Conservation (phyloP, 1,140 invertebrate genomes). For the Episyrphus balteatus region DNA sequence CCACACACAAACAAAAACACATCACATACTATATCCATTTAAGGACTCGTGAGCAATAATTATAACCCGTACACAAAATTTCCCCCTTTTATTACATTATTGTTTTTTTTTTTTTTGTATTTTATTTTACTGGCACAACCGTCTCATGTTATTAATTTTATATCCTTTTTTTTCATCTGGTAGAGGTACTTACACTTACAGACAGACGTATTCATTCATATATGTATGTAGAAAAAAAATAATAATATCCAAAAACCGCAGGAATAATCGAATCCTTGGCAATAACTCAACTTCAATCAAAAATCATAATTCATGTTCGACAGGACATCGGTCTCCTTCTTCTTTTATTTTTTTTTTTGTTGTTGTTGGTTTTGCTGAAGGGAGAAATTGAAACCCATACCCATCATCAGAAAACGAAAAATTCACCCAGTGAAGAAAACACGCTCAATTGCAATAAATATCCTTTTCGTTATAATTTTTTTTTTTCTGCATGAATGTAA, state of each 20-base stretch:
- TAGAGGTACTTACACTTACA: neutral
- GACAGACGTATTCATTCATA: neutral
- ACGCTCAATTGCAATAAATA: slow-evolving; percentile 34
- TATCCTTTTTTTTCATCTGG: no score
- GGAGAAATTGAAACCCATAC: neutral
- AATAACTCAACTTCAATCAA: slow-evolving; percentile 37
- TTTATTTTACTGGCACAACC: slow-evolving; percentile 8
- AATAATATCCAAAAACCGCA: no score
- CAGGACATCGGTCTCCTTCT: slow-evolving; percentile 6
- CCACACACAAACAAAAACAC: no score
- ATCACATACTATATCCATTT: no score
- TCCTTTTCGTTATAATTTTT: slow-evolving; percentile 18
- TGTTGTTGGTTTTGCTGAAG: slow-evolving; percentile 7
- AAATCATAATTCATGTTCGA: slow-evolving; percentile 35
- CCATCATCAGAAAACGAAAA: neutral
- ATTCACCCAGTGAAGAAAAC: slow-evolving; percentile 9
- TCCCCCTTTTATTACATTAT: slow-evolving; percentile 2
- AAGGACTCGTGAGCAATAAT: no score
- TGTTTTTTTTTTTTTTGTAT: slow-evolving; percentile 3
- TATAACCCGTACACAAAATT: no score
- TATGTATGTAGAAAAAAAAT: neutral
- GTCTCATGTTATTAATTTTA: neutral
- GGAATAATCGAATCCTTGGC: slow-evolving; percentile 9
- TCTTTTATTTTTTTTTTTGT: slow-evolving; percentile 2
- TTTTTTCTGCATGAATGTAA: slow-evolving; percentile 2